Base-by-base conservation (phyloP, 23 tunicate species). In the Ciona savignyi region DNA sequence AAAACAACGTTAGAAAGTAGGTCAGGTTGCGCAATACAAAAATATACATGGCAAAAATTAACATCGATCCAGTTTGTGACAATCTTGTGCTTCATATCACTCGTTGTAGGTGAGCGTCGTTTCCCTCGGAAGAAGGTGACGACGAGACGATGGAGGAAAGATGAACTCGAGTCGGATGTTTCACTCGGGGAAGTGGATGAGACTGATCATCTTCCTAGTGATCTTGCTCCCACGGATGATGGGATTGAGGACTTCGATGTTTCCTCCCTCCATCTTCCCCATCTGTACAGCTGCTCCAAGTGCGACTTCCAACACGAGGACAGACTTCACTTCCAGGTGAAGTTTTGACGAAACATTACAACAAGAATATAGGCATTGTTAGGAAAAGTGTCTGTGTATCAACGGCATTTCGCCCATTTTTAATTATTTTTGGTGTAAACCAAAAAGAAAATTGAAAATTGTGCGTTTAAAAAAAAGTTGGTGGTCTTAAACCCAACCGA, bases 301-400 rank as follows among this genome's bases (percentile, higher is more conserved):
- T 93, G 98, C 74, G 88, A 81, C 42, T 86, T 64, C 77, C 84
- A 75, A 49, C 78, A 76, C 34, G 68, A 67, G 31, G 85, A 86
- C 27, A 31, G 93, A 42, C 33, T 81, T 3, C 71, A 22, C 20
- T 93, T 93, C 68, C 98, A 86, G 78, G 93, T 85, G 35, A 51
- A 77, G 27, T 70, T 70, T 28, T 23, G 1, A 1, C 15, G 20
- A 2, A 34, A 1, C n/a, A 30, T 31, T 1, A 70, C 11, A n/a
- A n/a, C n/a, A n/a, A n/a, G n/a, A n/a, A n/a, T n/a, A n/a, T n/a
- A n/a, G n/a, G n/a, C n/a, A n/a, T n/a, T n/a, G n/a, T n/a, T n/a
- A n/a, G n/a, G n/a, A n/a, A n/a, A n/a, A n/a, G n/a, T n/a, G n/a
- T n/a, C n/a, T n/a, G n/a, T n/a, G n/a, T n/a, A n/a, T n/a, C n/a